Conservation (phyloP, 2,797 vertebrate genomes). For the Steatocranus sp. region DNA sequence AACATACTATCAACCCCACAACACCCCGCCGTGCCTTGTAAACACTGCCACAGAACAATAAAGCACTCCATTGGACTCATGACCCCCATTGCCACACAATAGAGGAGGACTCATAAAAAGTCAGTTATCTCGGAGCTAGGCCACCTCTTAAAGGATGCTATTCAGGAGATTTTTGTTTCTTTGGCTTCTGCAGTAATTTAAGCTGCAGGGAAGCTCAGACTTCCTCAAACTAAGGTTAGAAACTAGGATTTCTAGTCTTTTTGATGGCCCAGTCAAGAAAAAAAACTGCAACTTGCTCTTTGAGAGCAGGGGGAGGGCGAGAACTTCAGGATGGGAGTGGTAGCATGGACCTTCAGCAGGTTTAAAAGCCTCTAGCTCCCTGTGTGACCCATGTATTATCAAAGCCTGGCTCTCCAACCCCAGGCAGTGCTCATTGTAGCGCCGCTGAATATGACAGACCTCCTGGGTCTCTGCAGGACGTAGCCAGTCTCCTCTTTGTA, state of each 20-base stretch:
- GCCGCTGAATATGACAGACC: slow-evolving; percentile 73
- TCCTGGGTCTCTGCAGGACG: slow-evolving; percentile 77
- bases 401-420: slow-evolving; percentile 72
- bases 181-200: slow-evolving; percentile 49
- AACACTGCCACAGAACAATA: slow-evolving; percentile 78
- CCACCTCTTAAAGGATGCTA: slow-evolving; percentile 77
- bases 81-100: slow-evolving; percentile 82
- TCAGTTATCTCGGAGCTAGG: slow-evolving; percentile 80
- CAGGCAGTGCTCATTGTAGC: slow-evolving; percentile 73
- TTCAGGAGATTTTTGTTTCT: slow-evolving; percentile 61
- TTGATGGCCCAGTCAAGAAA: not conserved
- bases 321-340: slow-evolving; percentile 60
- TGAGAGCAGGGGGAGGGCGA: slow-evolving; percentile 57
- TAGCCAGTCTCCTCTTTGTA: slow-evolving; percentile 70
- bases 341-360: slow-evolving; percentile 47
- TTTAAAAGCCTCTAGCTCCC: slow-evolving; percentile 71
- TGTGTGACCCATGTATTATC: slow-evolving; percentile 78
- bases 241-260: not conserved
- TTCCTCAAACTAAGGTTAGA: slow-evolving; percentile 20
- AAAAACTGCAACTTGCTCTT: not conserved
- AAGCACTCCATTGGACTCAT: slow-evolving; percentile 81
- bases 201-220: slow-evolving; percentile 34
- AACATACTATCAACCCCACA: slow-evolving; percentile 62
- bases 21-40: slow-evolving; percentile 71
- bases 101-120: slow-evolving; percentile 82